Percentiles rank a stretch among this genome's conserved stretches.
These are phyloP conservation scores for Epiblema foenella DNA, from an alignment of 2,888 invertebrate species.

Conservation along the genomic window DNA sequence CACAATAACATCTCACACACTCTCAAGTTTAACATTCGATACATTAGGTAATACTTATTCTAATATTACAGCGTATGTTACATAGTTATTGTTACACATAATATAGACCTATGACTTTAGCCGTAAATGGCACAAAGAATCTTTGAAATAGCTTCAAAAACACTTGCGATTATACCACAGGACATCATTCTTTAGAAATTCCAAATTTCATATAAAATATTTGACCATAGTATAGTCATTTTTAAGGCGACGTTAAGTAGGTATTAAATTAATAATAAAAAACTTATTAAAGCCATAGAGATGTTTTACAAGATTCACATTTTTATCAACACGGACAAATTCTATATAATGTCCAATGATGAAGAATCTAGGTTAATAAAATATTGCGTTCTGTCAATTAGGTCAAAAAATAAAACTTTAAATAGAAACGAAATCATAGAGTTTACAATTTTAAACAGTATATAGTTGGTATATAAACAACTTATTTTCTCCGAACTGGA, in stretches of 20 bases:
- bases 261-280: conserved; percentile 3
- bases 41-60: conserved; percentile 79
- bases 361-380: not conserved
- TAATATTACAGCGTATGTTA: conserved; percentile 57
- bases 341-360: not conserved
- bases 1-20: conserved; percentile 71
- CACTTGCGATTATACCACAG: conserved; percentile 14
- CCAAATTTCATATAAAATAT: not conserved
- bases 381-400: not conserved
- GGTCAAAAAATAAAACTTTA: conserved; percentile 8
- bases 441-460: conserved; percentile 45
- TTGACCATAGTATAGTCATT: not conserved
- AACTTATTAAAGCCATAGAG: not conserved
- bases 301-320: not conserved
- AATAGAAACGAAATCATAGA: conserved; percentile 40
- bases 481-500: not conserved
- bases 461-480: conserved; percentile 46
- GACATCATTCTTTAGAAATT: not conserved
- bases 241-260: conserved; percentile 26
- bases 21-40: conserved; percentile 55
- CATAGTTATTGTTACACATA: conserved; percentile 54
- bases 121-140: conserved; percentile 68
- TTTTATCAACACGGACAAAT: not conserved
- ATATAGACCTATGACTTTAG: conserved; percentile 63
- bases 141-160: conserved; percentile 49